Base-by-base conservation (phyloP, 2,113 vertebrate genomes). In the Platysternon megacephalum region DNA sequence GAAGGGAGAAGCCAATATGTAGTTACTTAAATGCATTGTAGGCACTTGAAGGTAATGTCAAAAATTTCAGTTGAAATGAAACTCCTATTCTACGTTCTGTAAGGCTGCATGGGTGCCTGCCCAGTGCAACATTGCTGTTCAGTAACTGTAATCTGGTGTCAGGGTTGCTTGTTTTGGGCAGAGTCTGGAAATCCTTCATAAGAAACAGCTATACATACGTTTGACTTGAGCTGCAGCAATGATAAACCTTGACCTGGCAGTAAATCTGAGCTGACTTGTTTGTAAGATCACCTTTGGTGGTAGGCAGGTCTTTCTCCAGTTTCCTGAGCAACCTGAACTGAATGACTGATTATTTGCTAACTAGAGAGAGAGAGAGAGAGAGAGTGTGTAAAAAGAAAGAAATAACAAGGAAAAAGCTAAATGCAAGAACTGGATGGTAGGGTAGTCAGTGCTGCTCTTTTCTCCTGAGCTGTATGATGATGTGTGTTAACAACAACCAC, bases 11-110 rank as follows among this genome's bases (percentile, higher is more conserved):
- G 19, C 39, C 39, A 44, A 26, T 42, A 74, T 42, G 39, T 74
- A 42, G 80, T 85, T 93, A 32, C 87, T 97, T 97, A 82, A 74
- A 48, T 5, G 32, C 76, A n/a, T 92, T 94, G 11, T 53, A 93
- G 94, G 65, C 61, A 35, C 79, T 95, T 81, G 0, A 16, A n/a
- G 35, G 55, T 85, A 89, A 84, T 56, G 52, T 8, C 32, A 76
- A 58, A 86, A 82, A 81, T 7, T 84, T 87, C 90, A 89, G 39
- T 96, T 95, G 89, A 91, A 91, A 72, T 51, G 74, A 81, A 89
- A 79, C 42, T 96, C 82, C n/a, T n/a, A n/a, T n/a, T n/a, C 82
- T 56, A 24, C 48, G 17, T 82, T 26, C 58, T 85, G 21, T 5
- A 58, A 82, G 78, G 65, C 56, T 8, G 13, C 28, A 14, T 61